Conservation (phyloP, 2,888 invertebrate species). For the Epirrita christyi region DNA sequence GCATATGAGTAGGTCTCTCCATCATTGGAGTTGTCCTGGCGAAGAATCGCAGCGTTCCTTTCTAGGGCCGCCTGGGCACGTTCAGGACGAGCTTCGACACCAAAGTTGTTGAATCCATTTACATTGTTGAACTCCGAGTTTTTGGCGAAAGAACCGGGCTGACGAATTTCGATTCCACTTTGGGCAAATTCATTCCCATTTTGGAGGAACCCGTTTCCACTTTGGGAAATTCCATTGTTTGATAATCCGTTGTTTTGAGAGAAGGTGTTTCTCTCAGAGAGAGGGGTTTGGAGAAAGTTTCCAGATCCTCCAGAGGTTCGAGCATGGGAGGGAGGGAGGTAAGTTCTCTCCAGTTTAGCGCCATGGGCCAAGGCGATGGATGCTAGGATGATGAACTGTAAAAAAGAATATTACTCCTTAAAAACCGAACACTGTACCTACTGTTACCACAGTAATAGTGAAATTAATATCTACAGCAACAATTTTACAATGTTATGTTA, state of each 20-base stretch:
- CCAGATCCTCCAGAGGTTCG: constrained; percentile 59
- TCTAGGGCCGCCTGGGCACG: constrained; percentile 69
- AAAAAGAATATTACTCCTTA: too few species aligned
- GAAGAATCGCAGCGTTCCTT: constrained; percentile 71
- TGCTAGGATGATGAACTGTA: constrained; percentile 65
- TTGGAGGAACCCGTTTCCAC: neutral
- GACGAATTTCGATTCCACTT: neutral
- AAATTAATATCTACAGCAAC: too few species aligned
- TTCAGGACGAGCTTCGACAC: constrained; percentile 52
- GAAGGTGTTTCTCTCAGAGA: constrained; percentile 37
- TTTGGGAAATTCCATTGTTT: constrained; percentile 12
- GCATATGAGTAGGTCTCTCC: constrained; percentile 70
- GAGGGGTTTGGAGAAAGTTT: constrained; percentile 61
- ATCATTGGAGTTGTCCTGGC: constrained; percentile 68
- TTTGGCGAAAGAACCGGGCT: constrained; percentile 28
- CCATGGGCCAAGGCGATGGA: constrained; percentile 59
- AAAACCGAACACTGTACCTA: too few species aligned
- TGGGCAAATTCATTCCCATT: neutral
- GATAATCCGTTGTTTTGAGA: constrained; percentile 20
- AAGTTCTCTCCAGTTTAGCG: constrained; percentile 70
- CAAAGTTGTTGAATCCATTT: constrained; percentile 38
- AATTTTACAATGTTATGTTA: too few species aligned
- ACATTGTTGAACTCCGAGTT: constrained; percentile 35
- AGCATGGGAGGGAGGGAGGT: constrained; percentile 68
- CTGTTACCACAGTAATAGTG: too few species aligned